A percentile compares a stretch with the other conserved stretches of the same genome.
phyloP scores from a whole-genome alignment of 2,888 invertebrate genomes.

The Aphidoletes aphidimyza region DNA sequence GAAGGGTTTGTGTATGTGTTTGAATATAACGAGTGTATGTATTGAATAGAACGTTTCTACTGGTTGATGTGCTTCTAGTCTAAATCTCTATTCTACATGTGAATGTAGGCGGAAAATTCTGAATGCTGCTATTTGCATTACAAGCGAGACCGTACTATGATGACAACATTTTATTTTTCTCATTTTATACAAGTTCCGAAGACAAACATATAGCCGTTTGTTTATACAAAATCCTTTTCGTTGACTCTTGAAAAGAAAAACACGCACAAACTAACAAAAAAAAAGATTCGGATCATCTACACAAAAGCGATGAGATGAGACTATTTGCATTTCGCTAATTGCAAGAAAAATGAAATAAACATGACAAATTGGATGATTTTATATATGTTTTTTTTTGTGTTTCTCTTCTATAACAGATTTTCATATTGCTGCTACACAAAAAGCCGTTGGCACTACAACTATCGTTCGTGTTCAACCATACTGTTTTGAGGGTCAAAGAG shows the following conservation, averaged over 20 bases:
- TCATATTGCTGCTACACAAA: not conserved
- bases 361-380: conserved; percentile 15
- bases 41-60: not conserved
- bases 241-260: not conserved
- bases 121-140: not conserved
- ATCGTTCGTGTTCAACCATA: not conserved
- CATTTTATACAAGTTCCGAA: not conserved
- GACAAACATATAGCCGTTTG: not conserved
- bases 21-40: not conserved
- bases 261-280: not conserved
- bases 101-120: not conserved
- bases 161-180: not conserved
- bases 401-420: not conserved
- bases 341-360: conserved; percentile 14
- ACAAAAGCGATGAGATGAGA: not conserved
- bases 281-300: not conserved
- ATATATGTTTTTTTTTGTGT: not conserved
- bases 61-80: no score
- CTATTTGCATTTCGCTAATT: conserved; percentile 20
- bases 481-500: not conserved
- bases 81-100: not conserved
- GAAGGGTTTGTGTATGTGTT: not conserved
- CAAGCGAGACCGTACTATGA: conserved; percentile 22
- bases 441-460: conserved; percentile 33
- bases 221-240: not conserved